Base-by-base conservation (phyloP, 2,113 vertebrate genomes). In the Apaloderma vittatum region DNA sequence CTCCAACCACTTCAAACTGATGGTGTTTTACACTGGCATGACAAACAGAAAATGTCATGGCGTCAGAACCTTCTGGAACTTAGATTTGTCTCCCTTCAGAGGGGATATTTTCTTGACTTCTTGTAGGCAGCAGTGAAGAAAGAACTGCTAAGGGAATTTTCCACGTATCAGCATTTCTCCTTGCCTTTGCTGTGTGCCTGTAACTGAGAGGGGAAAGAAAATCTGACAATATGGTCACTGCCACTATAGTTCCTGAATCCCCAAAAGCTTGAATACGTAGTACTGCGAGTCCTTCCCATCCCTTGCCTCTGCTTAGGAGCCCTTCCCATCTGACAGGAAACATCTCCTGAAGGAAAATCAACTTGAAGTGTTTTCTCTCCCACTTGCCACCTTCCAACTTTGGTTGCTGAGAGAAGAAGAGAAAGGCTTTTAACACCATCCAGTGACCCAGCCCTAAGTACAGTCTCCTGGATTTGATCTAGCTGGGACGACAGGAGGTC, bases 391-490 rank as follows among this genome's bases (percentile, higher is more conserved):
- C 94, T 98, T 96, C 94, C 87, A 84, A 84, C 73, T 95, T 52
- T 3, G 55, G 22, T 73, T 94, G 91, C 92, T 82, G 79, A 91
- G 94, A 96, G 94, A 61, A 83, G 86, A 93, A 87, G 93, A 97
- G 84, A 97, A 93, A 76, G 55, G 97, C 96, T 97, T 98, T 98
- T 97, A 94, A 97, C 95, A 95, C 96, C 85, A 79, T 81, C 34
- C 91, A 23, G 54, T 93, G 94, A 95, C 94, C 95, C 90, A 85
- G 92, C 82, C 59, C 80, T 92, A 93, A 96, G 92, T 95, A 66
- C 65, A 74, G 76, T 94, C 95, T 94, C 91, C 92, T 96, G 95
- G 87, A 86, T 97, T 92, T 91, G 95, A 97, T 97, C 97, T 96
- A 63, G 68, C 68, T 55, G 86, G 84, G 93, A 95, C 92, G 80